phyloP scores from a whole-genome alignment of 2,797 vertebrate species.

The Danio kyathit region DNA sequence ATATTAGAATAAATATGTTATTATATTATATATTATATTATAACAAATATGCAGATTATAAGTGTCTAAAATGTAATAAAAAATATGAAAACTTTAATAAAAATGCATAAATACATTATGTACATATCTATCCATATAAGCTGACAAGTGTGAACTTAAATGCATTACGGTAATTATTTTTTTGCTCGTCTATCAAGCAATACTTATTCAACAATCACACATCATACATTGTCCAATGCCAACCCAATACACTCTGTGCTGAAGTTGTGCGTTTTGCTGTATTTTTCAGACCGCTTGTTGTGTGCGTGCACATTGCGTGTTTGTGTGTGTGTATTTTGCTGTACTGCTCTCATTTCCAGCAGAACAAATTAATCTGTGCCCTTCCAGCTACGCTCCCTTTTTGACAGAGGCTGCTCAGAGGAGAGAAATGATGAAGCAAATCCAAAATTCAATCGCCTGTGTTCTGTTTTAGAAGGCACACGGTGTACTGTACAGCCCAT shows the following conservation, averaged over 20 bases:
- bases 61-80: no score
- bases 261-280: conserved; percentile 40
- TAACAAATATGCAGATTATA: no score
- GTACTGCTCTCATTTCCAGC: conserved; percentile 78
- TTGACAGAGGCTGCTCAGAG: conserved; percentile 70
- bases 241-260: conserved; percentile 69
- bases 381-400: conserved; percentile 69
- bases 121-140: conserved; percentile 43
- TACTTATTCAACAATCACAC: conserved; percentile 63
- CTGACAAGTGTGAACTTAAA: conserved; percentile 64
- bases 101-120: no score
- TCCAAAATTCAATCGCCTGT: conserved; percentile 91
- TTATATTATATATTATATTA: no score
- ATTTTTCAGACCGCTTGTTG: conserved; percentile 52
- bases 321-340: conserved; percentile 67
- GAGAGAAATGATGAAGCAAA: conserved; percentile 87
- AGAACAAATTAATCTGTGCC: conserved; percentile 81
- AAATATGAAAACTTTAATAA: no score
- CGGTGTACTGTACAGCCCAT: conserved; percentile 96
- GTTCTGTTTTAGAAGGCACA: conserved; percentile 91
- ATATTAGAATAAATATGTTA: no score
- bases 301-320: conserved; percentile 21
- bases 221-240: conserved; percentile 61
- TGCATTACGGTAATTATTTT: conserved; percentile 63
- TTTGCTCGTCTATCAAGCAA: conserved; percentile 69